Conservation (phyloP, 2,888 invertebrate genomes). For the Marronus borbonicus region DNA sequence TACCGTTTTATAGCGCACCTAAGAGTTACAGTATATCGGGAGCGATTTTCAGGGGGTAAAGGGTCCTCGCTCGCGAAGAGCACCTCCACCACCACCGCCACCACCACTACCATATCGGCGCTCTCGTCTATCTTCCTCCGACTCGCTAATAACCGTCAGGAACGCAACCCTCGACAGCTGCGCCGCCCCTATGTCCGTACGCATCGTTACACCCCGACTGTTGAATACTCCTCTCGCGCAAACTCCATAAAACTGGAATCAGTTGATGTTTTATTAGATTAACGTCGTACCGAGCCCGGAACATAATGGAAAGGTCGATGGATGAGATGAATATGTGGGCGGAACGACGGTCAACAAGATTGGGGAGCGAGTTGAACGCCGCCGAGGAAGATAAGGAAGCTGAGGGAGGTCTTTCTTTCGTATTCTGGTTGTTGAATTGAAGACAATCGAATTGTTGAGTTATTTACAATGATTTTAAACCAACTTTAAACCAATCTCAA, state of each 20-base stretch:
- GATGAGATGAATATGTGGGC: slow-evolving; percentile 29
- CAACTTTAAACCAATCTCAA: too few species aligned
- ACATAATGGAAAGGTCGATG: slow-evolving; percentile 25
- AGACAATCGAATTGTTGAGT: too few species aligned
- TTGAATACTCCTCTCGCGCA: slow-evolving; percentile 49
- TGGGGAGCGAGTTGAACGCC: neutral
- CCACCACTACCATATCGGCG: neutral
- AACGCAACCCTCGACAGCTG: neutral
- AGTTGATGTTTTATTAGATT: slow-evolving; percentile 52
- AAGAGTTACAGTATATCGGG: slow-evolving; percentile 47
- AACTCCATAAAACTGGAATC: slow-evolving; percentile 51
- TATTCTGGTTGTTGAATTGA: too few species aligned
- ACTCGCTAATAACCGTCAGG: slow-evolving; percentile 14
- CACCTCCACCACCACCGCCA: neutral
- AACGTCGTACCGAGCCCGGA: slow-evolving; percentile 26
- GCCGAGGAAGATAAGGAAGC: neutral
- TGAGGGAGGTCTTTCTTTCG: neutral
- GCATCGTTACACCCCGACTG: slow-evolving; percentile 40
- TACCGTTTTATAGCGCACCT: slow-evolving; percentile 43
- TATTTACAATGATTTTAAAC: too few species aligned
- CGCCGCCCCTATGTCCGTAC: slow-evolving; percentile 15
- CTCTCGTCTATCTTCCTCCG: slow-evolving; percentile 40
- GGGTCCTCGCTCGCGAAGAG: slow-evolving; percentile 18
- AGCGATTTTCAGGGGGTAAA: slow-evolving; percentile 45
- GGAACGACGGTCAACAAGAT: neutral